Base-by-base conservation (phyloP, 2,113 vertebrate genomes). In the Panurus biarmicus region DNA sequence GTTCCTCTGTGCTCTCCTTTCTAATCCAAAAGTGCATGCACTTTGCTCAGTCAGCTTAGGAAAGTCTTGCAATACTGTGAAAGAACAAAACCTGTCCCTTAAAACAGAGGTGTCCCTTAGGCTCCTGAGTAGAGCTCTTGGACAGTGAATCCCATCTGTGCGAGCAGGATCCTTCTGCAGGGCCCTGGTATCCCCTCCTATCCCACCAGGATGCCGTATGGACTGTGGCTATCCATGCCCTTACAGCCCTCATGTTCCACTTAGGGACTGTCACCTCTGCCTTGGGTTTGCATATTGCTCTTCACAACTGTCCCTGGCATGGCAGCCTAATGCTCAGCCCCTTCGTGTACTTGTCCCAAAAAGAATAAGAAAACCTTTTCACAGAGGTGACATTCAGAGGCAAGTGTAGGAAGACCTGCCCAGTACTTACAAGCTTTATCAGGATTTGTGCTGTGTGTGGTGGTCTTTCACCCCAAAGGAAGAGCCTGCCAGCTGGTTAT, bases 181-280 rank as follows among this genome's bases (percentile, higher is more conserved):
- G 15, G 66, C 19, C 1, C 1, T 2, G 1, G 20, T n/a, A 57
- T 29, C 11, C 19, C 24, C 21, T 1, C 1, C 20, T 77, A 14
- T 56, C 57, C n/a, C 26, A 14, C 14, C 31, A 71, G 33, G 28
- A 10, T 19, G 28, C 45, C 33, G 20, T 29, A 31, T 3, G 14
- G 19, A 16, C 70, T 70, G 10, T 26, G 14, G n/a, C 60, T 17
- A 28, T 38, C 44, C 8, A 3, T 13, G 15, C 10, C 25, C 36
- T 69, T 36, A 14, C 14, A 48, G 17, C 10, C 48, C 35, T 56
- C 23, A 20, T 0, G 0, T 20, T 57, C 31, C 45, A 16, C 29
- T 29, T 7, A 3, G 28, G 17, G 29, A 29, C 35, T 24, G 36
- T 15, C 23, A 24, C 16, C 6, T 6, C 13, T 66, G 7, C 26